Evolutionary conservation across 2,888 invertebrate genomes (phyloP).

Genomic region (Alcis repandata): DNA sequence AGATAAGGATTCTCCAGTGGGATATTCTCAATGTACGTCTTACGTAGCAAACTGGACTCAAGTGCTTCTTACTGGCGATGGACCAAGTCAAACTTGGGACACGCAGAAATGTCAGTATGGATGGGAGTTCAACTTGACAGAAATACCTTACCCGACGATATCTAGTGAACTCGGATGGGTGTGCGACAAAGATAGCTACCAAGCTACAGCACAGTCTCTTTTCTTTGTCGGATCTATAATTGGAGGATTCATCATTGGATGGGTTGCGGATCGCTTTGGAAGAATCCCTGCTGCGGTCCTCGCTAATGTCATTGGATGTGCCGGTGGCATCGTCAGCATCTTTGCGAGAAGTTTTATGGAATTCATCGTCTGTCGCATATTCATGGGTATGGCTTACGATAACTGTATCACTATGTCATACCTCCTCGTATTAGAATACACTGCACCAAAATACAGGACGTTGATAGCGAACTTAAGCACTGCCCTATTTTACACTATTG

Average conservation of each 20-base stretch:
- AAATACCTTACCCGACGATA: slow-evolving; percentile 73
- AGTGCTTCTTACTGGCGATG: slow-evolving; percentile 53
- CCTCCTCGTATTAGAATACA: too few species aligned
- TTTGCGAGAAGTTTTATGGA: slow-evolving; percentile 48
- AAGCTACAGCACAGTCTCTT: slow-evolving; percentile 63
- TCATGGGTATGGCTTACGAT: too few species aligned
- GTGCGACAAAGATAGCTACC: slow-evolving; percentile 69
- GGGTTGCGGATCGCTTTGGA: slow-evolving; percentile 69
- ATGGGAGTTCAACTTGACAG: slow-evolving; percentile 73
- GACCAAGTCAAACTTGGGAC: slow-evolving; percentile 58
- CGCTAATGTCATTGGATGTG: slow-evolving; percentile 65
- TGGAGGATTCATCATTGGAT: slow-evolving; percentile 70
- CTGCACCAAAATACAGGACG: too few species aligned
- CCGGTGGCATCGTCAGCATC: slow-evolving; percentile 63
- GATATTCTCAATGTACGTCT: slow-evolving; percentile 68
- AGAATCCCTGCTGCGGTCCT: slow-evolving; percentile 67
- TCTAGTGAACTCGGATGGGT: slow-evolving; percentile 73
- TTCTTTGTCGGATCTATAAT: slow-evolving; percentile 71
- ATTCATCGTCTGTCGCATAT: too few species aligned
- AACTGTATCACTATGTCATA: too few species aligned
- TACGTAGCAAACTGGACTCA: slow-evolving; percentile 70
- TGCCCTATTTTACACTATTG: slow-evolving; percentile 38
- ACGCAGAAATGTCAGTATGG: slow-evolving; percentile 62
- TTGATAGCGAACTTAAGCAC: too few species aligned
- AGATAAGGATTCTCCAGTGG: slow-evolving; percentile 55